Percentiles rank a stretch among this genome's conserved stretches.
These are phyloP conservation scores for Chlorodrepanis virens DNA, from an alignment of 2,113 vertebrate genomes.

Conservation along the genomic window DNA sequence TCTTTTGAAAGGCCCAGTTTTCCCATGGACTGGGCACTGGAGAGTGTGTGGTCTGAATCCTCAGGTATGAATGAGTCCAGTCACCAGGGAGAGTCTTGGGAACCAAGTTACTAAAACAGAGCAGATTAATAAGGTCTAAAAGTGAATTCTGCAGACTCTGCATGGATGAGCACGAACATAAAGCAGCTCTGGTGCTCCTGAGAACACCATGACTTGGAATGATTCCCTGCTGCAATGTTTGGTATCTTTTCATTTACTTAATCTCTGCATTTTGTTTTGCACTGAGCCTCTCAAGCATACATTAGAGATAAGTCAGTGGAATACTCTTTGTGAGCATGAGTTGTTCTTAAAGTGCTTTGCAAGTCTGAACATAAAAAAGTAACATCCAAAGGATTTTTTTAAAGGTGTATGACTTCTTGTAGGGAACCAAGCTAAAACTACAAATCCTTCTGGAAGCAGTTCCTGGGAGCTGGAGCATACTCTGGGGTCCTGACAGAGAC, in stretches of 20 bases:
- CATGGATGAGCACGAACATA: neutral
- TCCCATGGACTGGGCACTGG: neutral
- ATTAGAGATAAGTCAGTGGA: slow-evolving; percentile 18
- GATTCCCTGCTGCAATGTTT: neutral
- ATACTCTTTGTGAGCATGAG: neutral
- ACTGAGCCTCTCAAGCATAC: neutral
- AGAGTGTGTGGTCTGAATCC: neutral
- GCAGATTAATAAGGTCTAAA: neutral
- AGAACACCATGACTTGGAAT: neutral
- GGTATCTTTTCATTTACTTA: slow-evolving; percentile 31
- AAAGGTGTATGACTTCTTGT: neutral
- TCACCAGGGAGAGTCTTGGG: neutral
- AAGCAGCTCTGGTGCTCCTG: neutral
- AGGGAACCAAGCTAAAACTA: neutral
- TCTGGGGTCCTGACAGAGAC: neutral
- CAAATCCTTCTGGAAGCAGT: neutral
- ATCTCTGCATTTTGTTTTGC: slow-evolving; percentile 23
- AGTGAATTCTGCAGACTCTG: neutral
- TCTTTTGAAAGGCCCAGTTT: neutral
- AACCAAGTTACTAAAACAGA: neutral
- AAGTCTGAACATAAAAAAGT: neutral
- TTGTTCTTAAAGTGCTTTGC: neutral
- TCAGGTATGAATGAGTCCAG: neutral
- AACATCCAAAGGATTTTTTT: neutral
- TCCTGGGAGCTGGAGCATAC: neutral